Evolutionary conservation across 2,113 vertebrate genomes (phyloP), one percentile per base, ranked within the genome.

Genomic region (Gasterosteus aculeatus): DNA sequence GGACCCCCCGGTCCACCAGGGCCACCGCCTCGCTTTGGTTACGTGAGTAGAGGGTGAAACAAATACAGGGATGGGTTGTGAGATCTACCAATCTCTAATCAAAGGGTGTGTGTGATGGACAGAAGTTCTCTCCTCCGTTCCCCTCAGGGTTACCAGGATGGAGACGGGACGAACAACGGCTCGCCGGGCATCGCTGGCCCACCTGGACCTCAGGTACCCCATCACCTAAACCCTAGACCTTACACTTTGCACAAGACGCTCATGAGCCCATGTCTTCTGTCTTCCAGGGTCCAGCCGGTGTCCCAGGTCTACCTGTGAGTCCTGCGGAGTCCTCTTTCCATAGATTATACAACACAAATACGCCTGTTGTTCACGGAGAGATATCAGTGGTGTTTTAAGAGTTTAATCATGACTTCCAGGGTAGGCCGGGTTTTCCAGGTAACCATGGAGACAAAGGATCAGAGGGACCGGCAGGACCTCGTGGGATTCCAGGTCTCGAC

Each of bases 1-100:
- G 97, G 97, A 0, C 95, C 93, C 0, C 96, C 97, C 0, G 97
- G 97, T 0, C 95, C 95, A 0, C 94, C 95, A 0, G 96, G 96
- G 0, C 90, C 86, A 0, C 85, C 93, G 41, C 87, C 94, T 0
- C 83, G 88, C 0, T 69, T 78, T 41, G 93, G 93, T 78, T 91
- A 93, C 87, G 96, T 99, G 87, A 96, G 96, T 97, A 41, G 9
- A 57, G 26, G 26, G 7, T 57, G 26, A 26, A 44, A 62, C 19
- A 8, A 2, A 62, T 18, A 18, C 14, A 6, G 22, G 22, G 4
- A n/a, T n/a, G 5, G n/a, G 6, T 47, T 7, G 16, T 18, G 46
- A 10, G 8, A 41, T 41, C 39, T 4, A 47, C 15, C 7, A 3
- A 47, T 15, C 33, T 35, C 33, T 5, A 35, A 38, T 38, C 35